Conservation (phyloP, 2,797 vertebrate species). For the Enteromius thamalakanensis region DNA sequence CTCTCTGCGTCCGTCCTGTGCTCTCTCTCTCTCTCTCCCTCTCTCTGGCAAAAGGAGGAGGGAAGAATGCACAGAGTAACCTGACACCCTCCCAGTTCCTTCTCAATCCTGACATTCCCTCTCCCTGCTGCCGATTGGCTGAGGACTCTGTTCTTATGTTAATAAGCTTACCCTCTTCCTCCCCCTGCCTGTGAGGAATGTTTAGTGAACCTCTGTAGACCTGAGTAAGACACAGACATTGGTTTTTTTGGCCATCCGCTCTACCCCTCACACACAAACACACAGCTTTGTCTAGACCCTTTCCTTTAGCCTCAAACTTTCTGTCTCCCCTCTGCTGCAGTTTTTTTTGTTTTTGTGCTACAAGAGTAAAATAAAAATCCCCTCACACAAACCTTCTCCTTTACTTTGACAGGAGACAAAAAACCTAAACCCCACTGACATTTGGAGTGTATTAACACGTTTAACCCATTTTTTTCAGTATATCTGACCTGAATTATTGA, state of each 20-base stretch:
- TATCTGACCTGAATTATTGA: conserved; percentile 10
- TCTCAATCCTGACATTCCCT: conserved; percentile 65
- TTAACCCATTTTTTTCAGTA: neutral
- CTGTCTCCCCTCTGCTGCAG: conserved; percentile 26
- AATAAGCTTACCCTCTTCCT: conserved; percentile 59
- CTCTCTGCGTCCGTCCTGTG: conserved; percentile 43
- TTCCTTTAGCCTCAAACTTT: conserved; percentile 52
- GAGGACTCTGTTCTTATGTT: conserved; percentile 64
- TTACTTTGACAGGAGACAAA: neutral
- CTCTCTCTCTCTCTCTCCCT: conserved; percentile 49
- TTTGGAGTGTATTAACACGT: neutral
- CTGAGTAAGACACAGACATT: conserved; percentile 56
- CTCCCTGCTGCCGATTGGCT: conserved; percentile 61
- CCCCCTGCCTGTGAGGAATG: conserved; percentile 64
- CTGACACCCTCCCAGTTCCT: conserved; percentile 64
- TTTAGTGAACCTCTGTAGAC: conserved; percentile 62
- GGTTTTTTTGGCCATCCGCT: conserved; percentile 47
- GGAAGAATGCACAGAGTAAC: conserved; percentile 63
- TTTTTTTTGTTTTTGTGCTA: conserved; percentile 30
- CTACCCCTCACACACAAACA: conserved; percentile 47
- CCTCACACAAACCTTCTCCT: neutral
- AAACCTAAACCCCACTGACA: neutral
- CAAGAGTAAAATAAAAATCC: conserved; percentile 15
- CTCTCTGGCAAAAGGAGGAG: conserved; percentile 57
- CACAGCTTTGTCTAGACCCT: conserved; percentile 49